Percentiles rank a stretch among this genome's conserved stretches.
These are phyloP conservation scores for Hypocryptadius cinnamomeus DNA, from an alignment of 2,113 vertebrate species.

Conservation along the genomic window DNA sequence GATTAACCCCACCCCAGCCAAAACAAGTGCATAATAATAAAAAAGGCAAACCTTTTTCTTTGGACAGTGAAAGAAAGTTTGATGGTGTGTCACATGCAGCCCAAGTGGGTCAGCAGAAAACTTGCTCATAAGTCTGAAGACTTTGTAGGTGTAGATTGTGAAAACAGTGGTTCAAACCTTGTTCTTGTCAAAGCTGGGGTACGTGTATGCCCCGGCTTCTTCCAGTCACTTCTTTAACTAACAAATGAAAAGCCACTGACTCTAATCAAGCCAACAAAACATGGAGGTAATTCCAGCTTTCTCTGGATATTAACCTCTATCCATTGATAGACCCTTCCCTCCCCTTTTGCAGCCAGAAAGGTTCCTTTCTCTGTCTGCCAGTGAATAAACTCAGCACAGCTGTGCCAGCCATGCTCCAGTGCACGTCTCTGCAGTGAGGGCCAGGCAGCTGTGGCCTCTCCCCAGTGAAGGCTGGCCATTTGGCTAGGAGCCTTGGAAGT, in stretches of 20 bases:
- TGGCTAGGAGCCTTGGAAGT: not conserved
- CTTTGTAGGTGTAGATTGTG: fast-evolving
- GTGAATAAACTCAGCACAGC: not conserved
- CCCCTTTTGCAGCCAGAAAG: not conserved
- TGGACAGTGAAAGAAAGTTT: not conserved
- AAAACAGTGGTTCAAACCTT: not conserved
- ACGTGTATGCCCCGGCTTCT: not conserved
- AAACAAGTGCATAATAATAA: not conserved
- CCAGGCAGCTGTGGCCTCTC: slow-evolving; percentile 11
- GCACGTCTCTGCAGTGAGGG: not conserved
- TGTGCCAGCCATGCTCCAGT: slow-evolving; percentile 1
- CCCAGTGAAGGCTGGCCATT: not conserved
- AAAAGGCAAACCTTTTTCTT: not conserved
- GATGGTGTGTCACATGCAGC: not conserved
- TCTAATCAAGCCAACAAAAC: not conserved
- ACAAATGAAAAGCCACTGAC: not conserved
- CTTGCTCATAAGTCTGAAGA: not conserved
- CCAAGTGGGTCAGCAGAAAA: not conserved
- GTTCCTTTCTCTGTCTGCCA: not conserved
- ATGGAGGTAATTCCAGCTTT: not conserved
- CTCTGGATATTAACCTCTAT: not conserved
- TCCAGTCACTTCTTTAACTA: not conserved
- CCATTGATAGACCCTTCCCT: not conserved
- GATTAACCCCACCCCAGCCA: not conserved
- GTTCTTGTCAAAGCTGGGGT: not conserved